These are phyloP conservation scores for Perca flavescens DNA, from an alignment of 2,113 vertebrate genomes.

Conservation along the genomic window DNA sequence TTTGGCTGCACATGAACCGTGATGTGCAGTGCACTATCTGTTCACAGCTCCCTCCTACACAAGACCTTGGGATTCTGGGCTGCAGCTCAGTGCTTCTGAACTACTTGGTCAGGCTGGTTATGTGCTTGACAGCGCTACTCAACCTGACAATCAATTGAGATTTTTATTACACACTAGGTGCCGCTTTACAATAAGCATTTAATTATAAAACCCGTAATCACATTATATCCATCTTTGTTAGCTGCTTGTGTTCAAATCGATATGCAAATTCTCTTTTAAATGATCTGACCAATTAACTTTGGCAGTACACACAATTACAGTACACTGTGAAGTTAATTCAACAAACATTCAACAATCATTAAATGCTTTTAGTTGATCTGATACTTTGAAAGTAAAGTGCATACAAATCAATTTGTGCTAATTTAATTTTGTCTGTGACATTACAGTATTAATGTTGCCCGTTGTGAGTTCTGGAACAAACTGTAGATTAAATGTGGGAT, in stretches of 20 bases:
- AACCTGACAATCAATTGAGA: slow-evolving; percentile 32
- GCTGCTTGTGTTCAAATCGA: slow-evolving; percentile 36
- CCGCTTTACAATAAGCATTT: slow-evolving; percentile 47
- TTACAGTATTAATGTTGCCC: slow-evolving; percentile 14
- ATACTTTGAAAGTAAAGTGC: slow-evolving; percentile 22
- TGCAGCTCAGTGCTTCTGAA: slow-evolving; percentile 46
- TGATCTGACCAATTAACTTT: slow-evolving; percentile 54
- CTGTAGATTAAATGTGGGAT: background rate
- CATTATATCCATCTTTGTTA: slow-evolving; percentile 40
- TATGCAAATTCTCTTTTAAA: slow-evolving; percentile 55
- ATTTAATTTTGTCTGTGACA: slow-evolving; percentile 37
- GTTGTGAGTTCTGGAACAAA: slow-evolving; percentile 21
- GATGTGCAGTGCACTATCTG: slow-evolving; percentile 53
- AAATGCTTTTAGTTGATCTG: slow-evolving; percentile 35
- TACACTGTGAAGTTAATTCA: slow-evolving; percentile 31
- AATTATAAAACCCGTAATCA: slow-evolving; percentile 43
- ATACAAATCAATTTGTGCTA: slow-evolving; percentile 40
- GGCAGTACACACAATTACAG: slow-evolving; percentile 31
- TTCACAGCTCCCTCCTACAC: slow-evolving; percentile 76
- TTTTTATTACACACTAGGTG: slow-evolving; percentile 16
- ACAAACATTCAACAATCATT: slow-evolving; percentile 53
- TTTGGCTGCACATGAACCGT: slow-evolving; percentile 62
- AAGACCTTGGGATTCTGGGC: slow-evolving; percentile 64
- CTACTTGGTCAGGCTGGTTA: slow-evolving; percentile 39
- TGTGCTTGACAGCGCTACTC: slow-evolving; percentile 51